Evolutionary conservation across 2,797 vertebrate species (phyloP).

Genomic region (Eleutherodactylus coqui): DNA sequence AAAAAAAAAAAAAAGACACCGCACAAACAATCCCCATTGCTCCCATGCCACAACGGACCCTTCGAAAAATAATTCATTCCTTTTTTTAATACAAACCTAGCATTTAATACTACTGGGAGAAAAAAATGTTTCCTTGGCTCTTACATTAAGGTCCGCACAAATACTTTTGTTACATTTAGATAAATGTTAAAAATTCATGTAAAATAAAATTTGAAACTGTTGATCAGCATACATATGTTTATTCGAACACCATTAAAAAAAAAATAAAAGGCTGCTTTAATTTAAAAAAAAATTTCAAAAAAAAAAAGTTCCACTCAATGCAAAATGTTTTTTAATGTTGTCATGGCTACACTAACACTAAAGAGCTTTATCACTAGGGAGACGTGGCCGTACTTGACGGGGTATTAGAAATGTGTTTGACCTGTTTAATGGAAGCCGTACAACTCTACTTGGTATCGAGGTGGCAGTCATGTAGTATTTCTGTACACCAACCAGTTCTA

Average conservation of each 20-base stretch:
- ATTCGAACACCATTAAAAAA: slow-evolving; percentile 70
- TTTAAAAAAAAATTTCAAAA: slow-evolving; percentile 68
- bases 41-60: slow-evolving; percentile 41
- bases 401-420: too few relatives aligned
- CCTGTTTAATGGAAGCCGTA: background rate
- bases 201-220: slow-evolving; percentile 69
- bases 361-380: background rate
- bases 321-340: background rate
- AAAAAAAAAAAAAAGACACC: slow-evolving; percentile 53
- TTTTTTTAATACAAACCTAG: slow-evolving; percentile 72
- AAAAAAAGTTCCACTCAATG: slow-evolving; percentile 39
- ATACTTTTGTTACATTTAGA: slow-evolving; percentile 72
- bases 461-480: slow-evolving; percentile 20
- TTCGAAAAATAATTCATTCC: slow-evolving; percentile 31
- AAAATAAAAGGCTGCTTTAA: slow-evolving; percentile 74
- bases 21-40: slow-evolving; percentile 55
- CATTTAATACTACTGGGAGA: slow-evolving; percentile 69
- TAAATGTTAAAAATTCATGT: slow-evolving; percentile 70
- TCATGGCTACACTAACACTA: background rate
- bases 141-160: slow-evolving; percentile 69
- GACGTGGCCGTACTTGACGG: background rate
- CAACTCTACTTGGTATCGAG: background rate
- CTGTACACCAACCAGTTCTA: slow-evolving; percentile 26
- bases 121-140: slow-evolving; percentile 69
- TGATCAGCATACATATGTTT: slow-evolving; percentile 74